Conservation (phyloP, 2,113 vertebrate species). For the Himantopus leucocephalus region DNA sequence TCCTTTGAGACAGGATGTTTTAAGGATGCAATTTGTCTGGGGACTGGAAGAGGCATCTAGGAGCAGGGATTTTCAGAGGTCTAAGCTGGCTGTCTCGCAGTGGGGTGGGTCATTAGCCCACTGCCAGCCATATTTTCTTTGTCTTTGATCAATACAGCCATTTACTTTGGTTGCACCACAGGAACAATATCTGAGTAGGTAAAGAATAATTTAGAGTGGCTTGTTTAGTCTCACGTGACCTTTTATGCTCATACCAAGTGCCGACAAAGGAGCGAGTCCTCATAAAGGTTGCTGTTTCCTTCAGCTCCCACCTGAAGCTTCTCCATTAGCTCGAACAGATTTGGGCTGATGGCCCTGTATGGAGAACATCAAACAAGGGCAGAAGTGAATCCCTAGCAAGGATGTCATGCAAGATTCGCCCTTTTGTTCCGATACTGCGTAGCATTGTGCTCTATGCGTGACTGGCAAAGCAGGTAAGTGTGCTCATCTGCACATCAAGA, state of each 20-base stretch:
- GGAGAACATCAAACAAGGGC: background rate
- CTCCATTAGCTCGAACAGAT: background rate
- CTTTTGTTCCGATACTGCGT: background rate
- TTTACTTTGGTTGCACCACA: background rate
- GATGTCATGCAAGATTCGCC: background rate
- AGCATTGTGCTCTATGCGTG: background rate
- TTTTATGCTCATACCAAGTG: background rate
- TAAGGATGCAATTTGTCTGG: background rate
- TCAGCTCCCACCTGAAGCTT: background rate
- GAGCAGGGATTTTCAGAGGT: background rate
- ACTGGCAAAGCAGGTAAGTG: background rate
- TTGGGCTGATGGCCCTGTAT: fast-evolving
- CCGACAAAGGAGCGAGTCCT: background rate
- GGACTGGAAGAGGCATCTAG: background rate
- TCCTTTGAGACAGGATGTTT: background rate
- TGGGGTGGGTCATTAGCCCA: background rate
- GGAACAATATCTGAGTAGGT: background rate
- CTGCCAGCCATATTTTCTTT: background rate
- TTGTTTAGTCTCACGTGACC: background rate
- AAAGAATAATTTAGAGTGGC: background rate
- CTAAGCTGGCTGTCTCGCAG: fast-evolving
- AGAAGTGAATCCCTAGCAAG: background rate
- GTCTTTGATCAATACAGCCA: background rate
- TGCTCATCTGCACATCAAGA: background rate
- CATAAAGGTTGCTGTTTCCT: background rate